phyloP scores from a whole-genome alignment of 1,140 invertebrate genomes.

The Drosophila tropicalis region DNA sequence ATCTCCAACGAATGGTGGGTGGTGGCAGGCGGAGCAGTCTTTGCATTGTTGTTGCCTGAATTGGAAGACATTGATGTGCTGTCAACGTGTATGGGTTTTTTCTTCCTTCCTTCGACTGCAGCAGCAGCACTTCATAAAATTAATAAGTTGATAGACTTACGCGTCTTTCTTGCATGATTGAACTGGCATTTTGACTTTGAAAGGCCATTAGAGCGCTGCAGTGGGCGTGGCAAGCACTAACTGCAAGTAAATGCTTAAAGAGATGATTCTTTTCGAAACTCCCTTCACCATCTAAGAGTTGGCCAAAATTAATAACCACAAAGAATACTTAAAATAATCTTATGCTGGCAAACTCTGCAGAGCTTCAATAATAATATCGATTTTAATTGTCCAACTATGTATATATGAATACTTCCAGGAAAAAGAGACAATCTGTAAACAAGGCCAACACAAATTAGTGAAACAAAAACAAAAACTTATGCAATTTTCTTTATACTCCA shows the following conservation, averaged over 20 bases:
- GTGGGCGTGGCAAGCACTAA: constrained; percentile 29
- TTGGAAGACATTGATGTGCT: constrained; percentile 77
- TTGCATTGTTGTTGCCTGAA: constrained; percentile 59
- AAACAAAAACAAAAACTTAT: too few relatives aligned
- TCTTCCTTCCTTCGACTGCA: constrained; percentile 26
- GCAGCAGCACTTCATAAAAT: constrained; percentile 78
- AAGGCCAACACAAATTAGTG: too few relatives aligned
- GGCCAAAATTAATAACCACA: too few relatives aligned
- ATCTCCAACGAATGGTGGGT: constrained; percentile 37
- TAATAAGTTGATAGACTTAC: constrained; percentile 81
- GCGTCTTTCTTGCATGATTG: constrained; percentile 55
- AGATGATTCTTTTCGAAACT: not conserved
- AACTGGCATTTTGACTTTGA: constrained; percentile 37
- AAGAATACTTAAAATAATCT: too few relatives aligned
- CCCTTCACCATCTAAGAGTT: too few relatives aligned
- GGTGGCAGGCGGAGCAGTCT: constrained; percentile 36
- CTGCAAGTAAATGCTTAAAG: not conserved
- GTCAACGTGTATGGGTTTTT: constrained; percentile 22
- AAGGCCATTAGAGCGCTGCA: constrained; percentile 10
- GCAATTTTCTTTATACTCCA: too few relatives aligned
- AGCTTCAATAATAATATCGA: too few relatives aligned
- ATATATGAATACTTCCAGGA: too few relatives aligned
- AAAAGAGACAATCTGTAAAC: too few relatives aligned
- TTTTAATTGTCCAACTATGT: too few relatives aligned
- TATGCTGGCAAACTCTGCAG: too few relatives aligned